phyloP scores from a whole-genome alignment of 2,113 vertebrate genomes.

The Recurvirostra avosetta region DNA sequence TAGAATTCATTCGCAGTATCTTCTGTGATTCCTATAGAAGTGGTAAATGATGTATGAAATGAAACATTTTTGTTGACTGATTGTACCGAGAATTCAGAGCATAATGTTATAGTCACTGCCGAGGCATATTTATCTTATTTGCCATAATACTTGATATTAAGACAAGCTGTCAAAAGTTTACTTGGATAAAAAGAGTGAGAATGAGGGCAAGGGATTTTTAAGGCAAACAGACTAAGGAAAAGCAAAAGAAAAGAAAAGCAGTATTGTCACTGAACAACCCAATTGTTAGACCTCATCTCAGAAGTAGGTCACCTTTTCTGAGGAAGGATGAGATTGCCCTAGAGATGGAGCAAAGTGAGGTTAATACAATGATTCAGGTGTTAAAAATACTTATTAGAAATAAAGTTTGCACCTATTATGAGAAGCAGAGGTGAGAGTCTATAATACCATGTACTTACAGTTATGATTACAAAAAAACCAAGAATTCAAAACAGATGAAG shows the following conservation, averaged over 20 bases:
- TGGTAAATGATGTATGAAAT: slow-evolving; percentile 36
- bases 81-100: neutral
- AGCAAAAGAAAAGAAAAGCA: neutral
- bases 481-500: neutral
- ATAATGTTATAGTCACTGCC: neutral
- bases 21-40: neutral
- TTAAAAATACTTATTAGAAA: neutral
- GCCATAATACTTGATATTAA: neutral
- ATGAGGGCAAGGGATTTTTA: neutral
- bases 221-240: neutral
- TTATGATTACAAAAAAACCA: neutral
- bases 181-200: neutral
- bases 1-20: neutral
- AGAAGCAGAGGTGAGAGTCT: neutral
- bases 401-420: neutral
- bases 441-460: neutral
- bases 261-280: neutral
- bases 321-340: neutral
- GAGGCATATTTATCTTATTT: slow-evolving; percentile 9
- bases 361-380: neutral
- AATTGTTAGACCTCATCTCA: neutral
- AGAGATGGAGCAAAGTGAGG: neutral
- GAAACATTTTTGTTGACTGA: slow-evolving; percentile 9
- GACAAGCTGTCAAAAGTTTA: neutral
- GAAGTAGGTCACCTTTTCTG: slow-evolving; percentile 36